A percentile compares a stretch with the other conserved stretches of the same genome.
These are phyloP conservation scores for Xiphorhynchus erythropygius DNA, from an alignment of 2,797 vertebrate species.

Conservation along the genomic window DNA sequence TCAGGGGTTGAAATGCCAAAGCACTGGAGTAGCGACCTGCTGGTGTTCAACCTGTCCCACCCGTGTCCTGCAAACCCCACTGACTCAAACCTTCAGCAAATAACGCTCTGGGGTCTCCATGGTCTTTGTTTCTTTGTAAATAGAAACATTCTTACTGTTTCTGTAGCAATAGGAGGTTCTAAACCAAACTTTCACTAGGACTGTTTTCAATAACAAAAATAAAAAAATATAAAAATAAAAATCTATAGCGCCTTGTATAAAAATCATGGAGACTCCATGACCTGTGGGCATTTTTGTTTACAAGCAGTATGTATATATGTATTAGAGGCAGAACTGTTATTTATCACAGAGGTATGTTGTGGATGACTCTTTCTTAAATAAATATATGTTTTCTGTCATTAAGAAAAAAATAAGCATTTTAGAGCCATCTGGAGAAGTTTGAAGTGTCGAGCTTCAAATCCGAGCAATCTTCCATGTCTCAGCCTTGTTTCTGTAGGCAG, in stretches of 20 bases:
- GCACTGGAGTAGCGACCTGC: conserved; percentile 45
- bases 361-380: conserved; percentile 58
- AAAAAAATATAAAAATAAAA: not conserved
- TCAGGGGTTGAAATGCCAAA: conserved; percentile 74
- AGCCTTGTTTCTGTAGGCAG: conserved; percentile 40
- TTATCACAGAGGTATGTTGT: conserved; percentile 64
- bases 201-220: conserved; percentile 62
- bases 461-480: not conserved
- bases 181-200: conserved; percentile 75
- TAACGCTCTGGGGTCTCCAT: conserved; percentile 59
- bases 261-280: conserved; percentile 69
- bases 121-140: conserved; percentile 71
- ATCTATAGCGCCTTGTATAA: conserved; percentile 66
- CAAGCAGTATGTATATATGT: conserved; percentile 68
- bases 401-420: conserved; percentile 22
- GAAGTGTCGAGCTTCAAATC: conserved; percentile 30
- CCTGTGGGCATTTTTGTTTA: conserved; percentile 69
- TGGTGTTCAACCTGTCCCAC: conserved; percentile 64
- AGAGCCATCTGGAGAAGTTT: conserved; percentile 24
- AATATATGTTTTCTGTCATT: conserved; percentile 49
- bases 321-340: conserved; percentile 78
- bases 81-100: conserved; percentile 47
- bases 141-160: conserved; percentile 72
- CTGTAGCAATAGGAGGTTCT: conserved; percentile 76
- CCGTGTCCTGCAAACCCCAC: conserved; percentile 49